Evolutionary conservation across 2,113 vertebrate genomes (phyloP), one percentile per base, ranked within the genome.

Genomic region (Rhea americana): DNA sequence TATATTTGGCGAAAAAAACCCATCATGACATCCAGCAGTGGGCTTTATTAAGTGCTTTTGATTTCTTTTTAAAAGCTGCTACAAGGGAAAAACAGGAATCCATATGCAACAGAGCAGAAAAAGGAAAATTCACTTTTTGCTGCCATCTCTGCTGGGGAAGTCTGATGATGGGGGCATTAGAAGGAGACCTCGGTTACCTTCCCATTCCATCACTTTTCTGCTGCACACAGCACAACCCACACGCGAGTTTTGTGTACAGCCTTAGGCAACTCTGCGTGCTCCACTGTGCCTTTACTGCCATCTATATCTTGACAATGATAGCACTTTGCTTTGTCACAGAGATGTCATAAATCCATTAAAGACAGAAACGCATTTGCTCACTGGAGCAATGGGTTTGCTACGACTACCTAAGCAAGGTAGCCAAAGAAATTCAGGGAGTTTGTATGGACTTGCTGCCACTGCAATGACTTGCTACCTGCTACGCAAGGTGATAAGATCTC

Each of bases 211-310:
- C 74, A 16, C 43, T 75, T 73, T n/a, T 17, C 47, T 56, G 80
- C 24, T 83, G 47, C 14, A 43, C 24, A 72, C 47, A 72, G 70
- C 32, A 68, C 56, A 63, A 91, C 70, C 91, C 63, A 53, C 74
- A 76, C 70, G n/a, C 67, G 72, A 78, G 83, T 87, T 92, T 45
- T 84, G 81, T 62, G 89, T 66, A 75, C 58, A 80, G 89, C 85
- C 91, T 92, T 32, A 84, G 73, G 74, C n/a, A 88, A 86, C 41
- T 28, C 22, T 39, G 47, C 65, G 74, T 82, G 82, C 90, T 94
- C 95, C 96, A 91, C 92, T 91, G 88, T 94, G 94, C 90, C 74
- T 94, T 94, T 94, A 88, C 95, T 93, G 93, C 91, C 95, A 96
- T 86, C 91, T 96, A 90, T 86, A 96, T 75, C 91, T 82, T 94